Percentiles rank a stretch among this genome's conserved stretches.
These are phyloP conservation scores for Yponomeuta evonymella DNA, from an alignment of 2,888 invertebrate genomes.

Conservation along the genomic window DNA sequence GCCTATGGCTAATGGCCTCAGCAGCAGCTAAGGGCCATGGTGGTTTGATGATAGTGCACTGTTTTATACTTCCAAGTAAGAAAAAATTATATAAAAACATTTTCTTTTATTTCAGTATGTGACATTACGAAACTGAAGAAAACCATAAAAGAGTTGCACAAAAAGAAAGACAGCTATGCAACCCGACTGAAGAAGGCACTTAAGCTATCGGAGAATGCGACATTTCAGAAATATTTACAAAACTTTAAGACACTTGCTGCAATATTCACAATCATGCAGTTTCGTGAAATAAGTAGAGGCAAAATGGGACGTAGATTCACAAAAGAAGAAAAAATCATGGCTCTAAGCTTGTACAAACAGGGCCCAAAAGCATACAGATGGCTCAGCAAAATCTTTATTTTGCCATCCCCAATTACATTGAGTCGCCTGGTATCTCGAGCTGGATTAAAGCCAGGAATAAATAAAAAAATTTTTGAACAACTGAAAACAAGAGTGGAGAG, in stretches of 20 bases:
- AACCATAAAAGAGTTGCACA: neutral
- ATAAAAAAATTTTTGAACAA: constrained; percentile 13
- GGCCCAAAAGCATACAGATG: constrained; percentile 18
- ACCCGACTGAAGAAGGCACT: constrained; percentile 4
- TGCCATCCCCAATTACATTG: constrained; percentile 15
- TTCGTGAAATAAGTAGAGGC: constrained; percentile 17
- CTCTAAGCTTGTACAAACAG: constrained; percentile 18
- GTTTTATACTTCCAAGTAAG: too few relatives aligned
- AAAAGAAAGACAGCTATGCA: constrained; percentile 3
- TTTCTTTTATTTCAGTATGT: too few relatives aligned
- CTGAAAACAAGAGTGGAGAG: constrained; percentile 6
- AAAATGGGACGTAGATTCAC: constrained; percentile 18
- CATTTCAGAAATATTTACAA: constrained; percentile 10
- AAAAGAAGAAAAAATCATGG: constrained; percentile 19
- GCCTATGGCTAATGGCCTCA: too few relatives aligned
- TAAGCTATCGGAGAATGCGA: constrained; percentile 9
- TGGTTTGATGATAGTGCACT: too few relatives aligned
- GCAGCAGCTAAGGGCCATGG: too few relatives aligned
- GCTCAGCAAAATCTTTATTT: constrained; percentile 14
- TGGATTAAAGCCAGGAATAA: constrained; percentile 11
- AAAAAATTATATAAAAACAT: too few relatives aligned
- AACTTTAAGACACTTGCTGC: neutral
- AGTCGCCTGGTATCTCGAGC: neutral
- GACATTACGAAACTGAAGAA: too few relatives aligned
- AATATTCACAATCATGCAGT: constrained; percentile 18